phyloP scores from a whole-genome alignment of 2,888 invertebrate species.

The Mimumesa dahlbomi region DNA sequence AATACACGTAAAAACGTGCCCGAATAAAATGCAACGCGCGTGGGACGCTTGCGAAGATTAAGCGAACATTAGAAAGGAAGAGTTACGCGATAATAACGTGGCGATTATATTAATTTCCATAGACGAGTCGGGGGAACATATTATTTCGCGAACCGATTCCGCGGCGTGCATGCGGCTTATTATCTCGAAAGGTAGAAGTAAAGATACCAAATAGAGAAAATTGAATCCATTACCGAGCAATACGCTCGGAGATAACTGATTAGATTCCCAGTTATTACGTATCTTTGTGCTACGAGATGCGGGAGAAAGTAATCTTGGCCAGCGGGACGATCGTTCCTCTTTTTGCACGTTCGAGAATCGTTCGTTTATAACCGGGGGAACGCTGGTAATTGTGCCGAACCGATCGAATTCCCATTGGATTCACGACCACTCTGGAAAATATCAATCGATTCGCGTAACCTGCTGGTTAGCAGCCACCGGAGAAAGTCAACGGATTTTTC shows the following conservation, averaged over 20 bases:
- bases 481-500: slow-evolving; percentile 33
- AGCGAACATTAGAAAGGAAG: slow-evolving; percentile 11
- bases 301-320: slow-evolving; percentile 28
- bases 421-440: slow-evolving; percentile 18
- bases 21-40: neutral
- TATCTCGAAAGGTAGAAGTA: neutral
- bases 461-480: neutral
- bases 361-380: neutral
- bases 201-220: slow-evolving; percentile 10
- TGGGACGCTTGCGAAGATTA: slow-evolving; percentile 1
- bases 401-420: slow-evolving; percentile 39
- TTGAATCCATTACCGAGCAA: slow-evolving; percentile 18
- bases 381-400: neutral
- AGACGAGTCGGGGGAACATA: too few relatives aligned
- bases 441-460: slow-evolving; percentile 18
- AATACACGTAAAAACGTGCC: neutral
- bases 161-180: neutral
- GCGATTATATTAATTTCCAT: slow-evolving; percentile 23
- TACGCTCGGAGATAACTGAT: slow-evolving; percentile 27
- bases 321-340: slow-evolving; percentile 9
- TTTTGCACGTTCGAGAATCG: slow-evolving; percentile 4
- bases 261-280: slow-evolving; percentile 7
- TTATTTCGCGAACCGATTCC: neutral
- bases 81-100: slow-evolving; percentile 12
- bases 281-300: neutral